phyloP scores from a whole-genome alignment of 2,888 invertebrate species.

The Sylvicola fuscatus region DNA sequence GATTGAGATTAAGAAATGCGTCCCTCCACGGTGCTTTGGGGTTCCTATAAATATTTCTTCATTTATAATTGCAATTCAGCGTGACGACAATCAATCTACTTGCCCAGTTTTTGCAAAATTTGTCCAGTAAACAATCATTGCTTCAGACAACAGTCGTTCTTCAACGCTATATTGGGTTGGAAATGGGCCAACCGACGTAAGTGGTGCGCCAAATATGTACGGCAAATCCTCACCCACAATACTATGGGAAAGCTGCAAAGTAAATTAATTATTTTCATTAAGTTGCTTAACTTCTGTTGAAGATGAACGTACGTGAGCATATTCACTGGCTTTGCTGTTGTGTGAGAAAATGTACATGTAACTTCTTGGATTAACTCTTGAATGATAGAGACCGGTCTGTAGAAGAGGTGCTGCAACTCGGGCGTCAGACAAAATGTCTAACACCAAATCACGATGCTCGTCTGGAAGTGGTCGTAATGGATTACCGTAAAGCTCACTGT shows the following conservation, averaged over 20 bases:
- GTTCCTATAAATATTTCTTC: constrained; percentile 31
- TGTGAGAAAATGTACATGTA: constrained; percentile 82
- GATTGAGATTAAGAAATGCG: constrained; percentile 39
- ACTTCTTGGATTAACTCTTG: constrained; percentile 50
- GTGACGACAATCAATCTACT: constrained; percentile 16
- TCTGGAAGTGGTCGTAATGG: constrained; percentile 32
- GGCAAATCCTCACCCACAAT: constrained; percentile 75
- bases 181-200: constrained; percentile 50
- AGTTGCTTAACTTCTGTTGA: not conserved
- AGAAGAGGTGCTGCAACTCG: constrained; percentile 65
- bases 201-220: constrained; percentile 69
- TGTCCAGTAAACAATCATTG: constrained; percentile 73
- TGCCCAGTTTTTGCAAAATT: constrained; percentile 84
- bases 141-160: constrained; percentile 65
- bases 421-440: constrained; percentile 79
- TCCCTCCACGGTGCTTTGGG: constrained; percentile 52
- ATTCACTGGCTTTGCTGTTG: constrained; percentile 57
- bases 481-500: constrained; percentile 34
- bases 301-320: constrained; percentile 44
- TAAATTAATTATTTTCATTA: not conserved
- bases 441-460: constrained; percentile 52
- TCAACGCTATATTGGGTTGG: constrained; percentile 50
- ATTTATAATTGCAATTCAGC: not conserved
- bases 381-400: constrained; percentile 54
- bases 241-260: constrained; percentile 43